Percentiles rank a stretch among this genome's conserved stretches.
Conservation (phyloP, 2,888 invertebrate genomes). For the Amblyteles armatorius region DNA sequence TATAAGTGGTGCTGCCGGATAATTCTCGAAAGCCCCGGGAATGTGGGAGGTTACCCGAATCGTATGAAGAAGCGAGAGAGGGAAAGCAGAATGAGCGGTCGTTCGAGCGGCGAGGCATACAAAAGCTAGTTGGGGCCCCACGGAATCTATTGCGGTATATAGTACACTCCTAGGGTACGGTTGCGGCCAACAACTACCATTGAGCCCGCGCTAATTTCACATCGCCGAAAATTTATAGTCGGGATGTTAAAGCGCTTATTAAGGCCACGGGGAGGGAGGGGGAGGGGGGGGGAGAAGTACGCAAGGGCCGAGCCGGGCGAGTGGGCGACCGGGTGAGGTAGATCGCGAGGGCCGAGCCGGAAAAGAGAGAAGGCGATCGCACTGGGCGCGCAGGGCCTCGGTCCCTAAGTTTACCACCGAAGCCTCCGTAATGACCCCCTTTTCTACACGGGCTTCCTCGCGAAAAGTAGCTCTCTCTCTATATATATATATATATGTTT, state of each 20-base stretch:
- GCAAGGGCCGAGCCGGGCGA: slow-evolving; percentile 35
- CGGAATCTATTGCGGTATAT: slow-evolving; percentile 44
- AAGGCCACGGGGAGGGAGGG: slow-evolving; percentile 67
- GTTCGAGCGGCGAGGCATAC: slow-evolving; percentile 12
- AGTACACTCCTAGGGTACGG: not conserved
- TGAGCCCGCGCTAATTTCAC: slow-evolving; percentile 78
- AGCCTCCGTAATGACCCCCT: slow-evolving; percentile 73
- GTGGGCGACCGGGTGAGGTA: slow-evolving; percentile 36
- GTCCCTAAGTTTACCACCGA: slow-evolving; percentile 74
- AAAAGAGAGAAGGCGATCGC: slow-evolving; percentile 49
- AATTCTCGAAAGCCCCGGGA: slow-evolving; percentile 30
- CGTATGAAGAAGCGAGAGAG: slow-evolving; percentile 16
- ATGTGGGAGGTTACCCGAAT: slow-evolving; percentile 27
- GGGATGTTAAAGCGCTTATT: slow-evolving; percentile 81
- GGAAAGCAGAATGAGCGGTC: slow-evolving; percentile 1
- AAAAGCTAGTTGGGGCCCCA: slow-evolving; percentile 25
- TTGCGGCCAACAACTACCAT: slow-evolving; percentile 69
- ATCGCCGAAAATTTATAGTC: slow-evolving; percentile 79
- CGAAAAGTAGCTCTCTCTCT: slow-evolving; percentile 58
- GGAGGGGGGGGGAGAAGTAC: slow-evolving; percentile 20
- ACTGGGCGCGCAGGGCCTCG: slow-evolving; percentile 63
- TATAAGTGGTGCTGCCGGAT: slow-evolving; percentile 24
- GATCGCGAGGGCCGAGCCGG: slow-evolving; percentile 26
- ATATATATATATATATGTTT: slow-evolving; percentile 21
- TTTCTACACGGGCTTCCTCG: slow-evolving; percentile 61